Evolutionary conservation across 2,888 invertebrate species (phyloP), one percentile per base, ranked within the genome.

Genomic region (Synanthedon andrenaeformis): DNA sequence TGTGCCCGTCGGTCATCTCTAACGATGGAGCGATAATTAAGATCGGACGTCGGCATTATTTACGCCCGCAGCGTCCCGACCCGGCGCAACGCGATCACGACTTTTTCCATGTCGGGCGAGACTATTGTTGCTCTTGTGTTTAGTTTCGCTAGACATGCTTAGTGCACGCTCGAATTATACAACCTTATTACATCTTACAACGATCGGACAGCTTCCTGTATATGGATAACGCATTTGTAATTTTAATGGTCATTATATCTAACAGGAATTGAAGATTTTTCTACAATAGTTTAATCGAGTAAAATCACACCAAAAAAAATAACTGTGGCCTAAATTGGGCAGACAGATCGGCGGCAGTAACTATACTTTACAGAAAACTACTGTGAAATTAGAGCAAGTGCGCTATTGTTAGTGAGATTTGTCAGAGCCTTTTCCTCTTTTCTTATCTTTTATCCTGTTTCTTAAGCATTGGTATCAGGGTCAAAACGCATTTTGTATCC

Each of bases 1-100:
- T 70, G 69, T 73, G 74, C 73, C 80, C 79, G 77, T 79, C 80
- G 82, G 81, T 83, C 81, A 82, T 83, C 79, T 82, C 83, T 83
- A 83, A 83, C 82, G 85, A 86, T 86, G 77, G 80, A 74, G 74
- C 79, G 85, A 85, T 86, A 86, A 85, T 86, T 86, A 86, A 85
- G 84, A 83, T 84, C 74, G 76, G 83, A 77, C 82, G 75, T 75
- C 76, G 74, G 80, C 76, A 83, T 82, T 85, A 86, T 83, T 85
- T 84, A 82, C 83, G 85, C 85, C 85, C 72, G 79, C 73, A 82
- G 85, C 83, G 73, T 79, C 78, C 76, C 72, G 76, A 80, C 82
- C 82, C 69, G 71, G 64, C 72, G 69, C 66, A 72, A 79, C 70
- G 72, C 72, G 76, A 82, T 86, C 85, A 86, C 85, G 85, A 86